Percentiles rank a stretch among this genome's conserved stretches.
phyloP scores from a whole-genome alignment of 2,888 invertebrate genomes.

The Dryomyza anilis region DNA sequence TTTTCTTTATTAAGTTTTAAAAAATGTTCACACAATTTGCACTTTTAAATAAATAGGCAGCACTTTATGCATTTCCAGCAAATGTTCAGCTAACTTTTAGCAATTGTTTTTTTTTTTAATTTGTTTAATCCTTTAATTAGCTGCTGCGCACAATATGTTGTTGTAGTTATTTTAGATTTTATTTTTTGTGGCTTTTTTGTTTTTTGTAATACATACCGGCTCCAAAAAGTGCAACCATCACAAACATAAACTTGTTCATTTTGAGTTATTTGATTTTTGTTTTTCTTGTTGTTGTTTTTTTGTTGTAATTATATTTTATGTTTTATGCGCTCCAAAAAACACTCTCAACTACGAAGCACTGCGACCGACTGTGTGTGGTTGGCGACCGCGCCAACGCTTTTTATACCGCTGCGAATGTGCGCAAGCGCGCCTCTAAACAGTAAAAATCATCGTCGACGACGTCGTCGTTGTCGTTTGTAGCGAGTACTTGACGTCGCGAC shows the following conservation, averaged over 20 bases:
- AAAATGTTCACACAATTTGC: no score
- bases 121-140: conserved; percentile 1
- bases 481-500: neutral
- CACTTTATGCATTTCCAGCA: no score
- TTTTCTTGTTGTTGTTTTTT: conserved; percentile 32
- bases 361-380: conserved; percentile 62
- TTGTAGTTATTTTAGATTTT: conserved; percentile 17
- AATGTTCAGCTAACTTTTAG: no score
- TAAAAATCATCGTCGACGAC: conserved; percentile 37
- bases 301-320: conserved; percentile 24
- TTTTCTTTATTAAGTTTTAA: no score
- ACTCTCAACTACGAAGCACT: conserved; percentile 55
- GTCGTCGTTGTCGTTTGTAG: conserved; percentile 22
- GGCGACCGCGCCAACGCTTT: conserved; percentile 62
- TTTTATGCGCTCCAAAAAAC: neutral
- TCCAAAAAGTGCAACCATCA: conserved; percentile 71
- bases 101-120: no score
- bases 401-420: conserved; percentile 60
- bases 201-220: conserved; percentile 67
- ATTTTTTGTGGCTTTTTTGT: conserved; percentile 22
- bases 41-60: no score
- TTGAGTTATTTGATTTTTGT: conserved; percentile 38
- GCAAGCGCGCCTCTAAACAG: conserved; percentile 51
- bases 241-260: conserved; percentile 62
- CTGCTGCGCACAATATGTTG: conserved; percentile 22